Evolutionary conservation across 2,113 vertebrate genomes (phyloP).

Genomic region (Etheostoma spectabile): DNA sequence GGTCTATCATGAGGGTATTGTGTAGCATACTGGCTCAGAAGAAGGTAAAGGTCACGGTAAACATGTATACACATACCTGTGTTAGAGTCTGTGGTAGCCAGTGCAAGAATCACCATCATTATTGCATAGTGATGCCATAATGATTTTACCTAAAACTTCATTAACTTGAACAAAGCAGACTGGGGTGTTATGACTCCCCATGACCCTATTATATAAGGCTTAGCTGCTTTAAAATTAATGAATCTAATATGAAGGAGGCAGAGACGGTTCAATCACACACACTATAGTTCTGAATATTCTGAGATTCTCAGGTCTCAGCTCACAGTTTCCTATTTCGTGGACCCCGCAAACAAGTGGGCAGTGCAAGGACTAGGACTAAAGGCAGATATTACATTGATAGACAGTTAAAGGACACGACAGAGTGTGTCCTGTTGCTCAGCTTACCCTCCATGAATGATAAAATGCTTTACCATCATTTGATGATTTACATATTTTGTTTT

Average conservation of each 20-base stretch:
- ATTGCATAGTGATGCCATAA: neutral
- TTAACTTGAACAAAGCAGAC: neutral
- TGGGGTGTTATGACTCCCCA: no score
- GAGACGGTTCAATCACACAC: no score
- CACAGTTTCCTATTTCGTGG: neutral
- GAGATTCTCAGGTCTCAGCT: neutral
- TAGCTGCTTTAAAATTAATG: neutral
- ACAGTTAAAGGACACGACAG: no score
- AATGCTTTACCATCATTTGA: no score
- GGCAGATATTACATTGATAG: neutral
- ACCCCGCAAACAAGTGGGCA: neutral
- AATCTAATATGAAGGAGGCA: neutral
- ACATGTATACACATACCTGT: neutral
- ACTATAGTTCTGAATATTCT: neutral
- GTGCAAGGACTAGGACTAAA: neutral
- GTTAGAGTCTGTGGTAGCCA: neutral
- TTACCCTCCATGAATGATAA: no score
- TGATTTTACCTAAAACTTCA: neutral
- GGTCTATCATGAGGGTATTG: no score
- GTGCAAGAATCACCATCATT: neutral
- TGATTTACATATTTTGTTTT: no score
- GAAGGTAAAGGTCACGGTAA: neutral
- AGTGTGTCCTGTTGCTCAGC: no score
- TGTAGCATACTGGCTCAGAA: neutral
- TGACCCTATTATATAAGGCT: neutral